Base-by-base conservation (phyloP, 2,797 vertebrate genomes). In the Chelidonichthys spinosus region DNA sequence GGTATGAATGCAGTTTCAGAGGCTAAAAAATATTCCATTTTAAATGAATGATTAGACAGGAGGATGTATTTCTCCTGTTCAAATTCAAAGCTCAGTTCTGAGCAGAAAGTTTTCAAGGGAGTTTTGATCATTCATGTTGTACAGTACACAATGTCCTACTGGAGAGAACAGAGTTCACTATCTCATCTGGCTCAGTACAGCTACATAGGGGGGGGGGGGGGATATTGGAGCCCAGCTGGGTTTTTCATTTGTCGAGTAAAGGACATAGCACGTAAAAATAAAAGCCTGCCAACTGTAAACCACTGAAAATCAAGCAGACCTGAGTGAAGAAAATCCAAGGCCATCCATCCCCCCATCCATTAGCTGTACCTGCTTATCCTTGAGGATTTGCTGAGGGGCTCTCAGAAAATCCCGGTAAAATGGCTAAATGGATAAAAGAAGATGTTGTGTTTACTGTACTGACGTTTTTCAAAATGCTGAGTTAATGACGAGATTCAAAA, bases 141-240 rank as follows among this genome's bases (percentile, higher is more conserved):
- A 42, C 52, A 72, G 74, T 65, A 63, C 79, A 68, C 11, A 36
- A 39, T 72, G 79, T 84, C 70, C 77, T 76, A 33, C 72, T 36
- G 46, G 18, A 73, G 68, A 67, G 76, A 80, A 39, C 64, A 59
- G 15, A 52, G 50, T 73, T 59, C 73, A 68, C 75, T 44, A 76
- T 68, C 49, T 62, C 55, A 54, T 62, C 50, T 32, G 43, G n/a
- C 35, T 42, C 6, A 17, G 73, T 54, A 54, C 52, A 39, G 50
- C 43, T 10, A 3, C 42, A 50, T 43, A 47, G 47, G 10, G 39
- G 53, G 25, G 72, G 39, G 46, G 60, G 50, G 43, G 33, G 50
- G 63, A 18, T 55, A 7, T 42, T 18, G 42, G 2, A 37, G 36
- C 55, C 61, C 55, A 25, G 46, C 56, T 64, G 74, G 46, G 56